A percentile compares a stretch with the other conserved stretches of the same genome.
phyloP scores from a whole-genome alignment of 2,113 vertebrate genomes.

The Coracopsis vasa region DNA sequence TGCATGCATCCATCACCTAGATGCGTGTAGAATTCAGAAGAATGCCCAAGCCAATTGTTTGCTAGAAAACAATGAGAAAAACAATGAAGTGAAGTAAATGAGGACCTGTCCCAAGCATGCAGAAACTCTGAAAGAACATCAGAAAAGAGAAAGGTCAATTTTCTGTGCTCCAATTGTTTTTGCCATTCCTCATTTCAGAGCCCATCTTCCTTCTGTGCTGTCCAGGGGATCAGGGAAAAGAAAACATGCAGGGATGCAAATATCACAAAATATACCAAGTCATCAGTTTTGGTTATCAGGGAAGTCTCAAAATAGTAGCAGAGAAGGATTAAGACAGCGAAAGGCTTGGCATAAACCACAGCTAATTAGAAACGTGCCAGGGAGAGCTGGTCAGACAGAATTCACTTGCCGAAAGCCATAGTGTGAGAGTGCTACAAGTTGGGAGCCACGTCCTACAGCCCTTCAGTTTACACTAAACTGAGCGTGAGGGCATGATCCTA shows the following conservation, averaged over 20 bases:
- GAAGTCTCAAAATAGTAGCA: not conserved
- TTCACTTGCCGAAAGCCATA: not conserved
- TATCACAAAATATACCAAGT: not conserved
- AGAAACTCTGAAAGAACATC: not conserved
- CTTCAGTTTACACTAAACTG: not conserved
- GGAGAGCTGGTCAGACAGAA: not conserved
- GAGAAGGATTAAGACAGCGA: not conserved
- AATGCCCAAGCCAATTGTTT: not conserved
- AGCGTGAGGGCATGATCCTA: not conserved
- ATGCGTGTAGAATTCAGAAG: not conserved
- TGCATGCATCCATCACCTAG: accelerated
- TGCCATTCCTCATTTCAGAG: not conserved
- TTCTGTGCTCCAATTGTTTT: not conserved
- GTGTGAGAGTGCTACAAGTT: not conserved
- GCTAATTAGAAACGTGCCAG: not conserved
- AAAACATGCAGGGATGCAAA: accelerated
- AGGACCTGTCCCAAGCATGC: not conserved
- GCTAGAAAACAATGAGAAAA: not conserved
- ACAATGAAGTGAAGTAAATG: not conserved
- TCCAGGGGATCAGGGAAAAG: not conserved
- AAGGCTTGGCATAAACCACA: not conserved
- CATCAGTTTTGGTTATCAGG: not conserved
- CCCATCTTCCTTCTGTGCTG: accelerated
- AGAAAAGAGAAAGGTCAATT: not conserved
- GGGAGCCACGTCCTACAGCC: not conserved